Conservation (phyloP, 2,113 vertebrate species). For the Neogobius melanostomus region DNA sequence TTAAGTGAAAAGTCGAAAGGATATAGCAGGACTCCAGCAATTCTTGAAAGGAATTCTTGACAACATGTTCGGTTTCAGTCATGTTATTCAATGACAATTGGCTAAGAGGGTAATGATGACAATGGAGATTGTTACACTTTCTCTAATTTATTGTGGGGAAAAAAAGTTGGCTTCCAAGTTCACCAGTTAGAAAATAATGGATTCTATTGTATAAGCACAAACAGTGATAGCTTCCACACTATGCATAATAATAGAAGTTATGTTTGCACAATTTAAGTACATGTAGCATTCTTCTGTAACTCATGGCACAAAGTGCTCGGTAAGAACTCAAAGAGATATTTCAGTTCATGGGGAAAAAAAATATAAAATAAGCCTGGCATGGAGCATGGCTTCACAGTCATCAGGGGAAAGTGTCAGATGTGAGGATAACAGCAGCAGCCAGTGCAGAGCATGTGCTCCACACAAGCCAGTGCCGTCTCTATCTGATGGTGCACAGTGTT, state of each 20-base stretch:
- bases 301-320: constrained; percentile 10
- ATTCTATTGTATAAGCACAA: neutral
- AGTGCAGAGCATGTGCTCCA: constrained; percentile 21
- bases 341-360: neutral
- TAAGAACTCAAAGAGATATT: constrained; percentile 11
- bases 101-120: no score
- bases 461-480: neutral
- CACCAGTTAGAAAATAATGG: no score
- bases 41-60: neutral
- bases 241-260: constrained; percentile 24
- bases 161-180: no score
- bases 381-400: neutral
- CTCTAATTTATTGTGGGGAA: no score
- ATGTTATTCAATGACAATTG: no score
- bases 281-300: constrained; percentile 5
- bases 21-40: neutral
- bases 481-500: constrained; percentile 10
- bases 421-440: constrained; percentile 25
- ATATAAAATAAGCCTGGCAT: neutral
- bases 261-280: constrained; percentile 36
- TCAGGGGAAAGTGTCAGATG: constrained; percentile 9
- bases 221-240: constrained; percentile 25
- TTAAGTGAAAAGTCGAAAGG: neutral
- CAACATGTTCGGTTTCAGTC: neutral
- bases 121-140: no score